Evolutionary conservation across 2,888 invertebrate species (phyloP).

Genomic region (Cynaeus angustus): DNA sequence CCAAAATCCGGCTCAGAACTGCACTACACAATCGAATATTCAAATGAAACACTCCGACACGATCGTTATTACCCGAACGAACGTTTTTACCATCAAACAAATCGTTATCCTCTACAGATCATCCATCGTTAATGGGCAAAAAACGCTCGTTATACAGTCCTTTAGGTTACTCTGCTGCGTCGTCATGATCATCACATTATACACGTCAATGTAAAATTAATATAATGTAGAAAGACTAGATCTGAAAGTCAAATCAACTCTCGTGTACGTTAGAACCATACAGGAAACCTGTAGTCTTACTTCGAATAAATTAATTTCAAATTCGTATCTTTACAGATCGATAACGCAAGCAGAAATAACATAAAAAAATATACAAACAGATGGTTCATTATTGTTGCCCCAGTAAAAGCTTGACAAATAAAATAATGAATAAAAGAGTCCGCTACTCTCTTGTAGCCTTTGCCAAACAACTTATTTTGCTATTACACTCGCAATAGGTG

Average conservation of each 20-base stretch:
- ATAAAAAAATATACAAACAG: too few relatives aligned
- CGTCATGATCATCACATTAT: slow-evolving; percentile 7
- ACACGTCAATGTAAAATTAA: slow-evolving; percentile 14
- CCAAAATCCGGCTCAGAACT: slow-evolving; percentile 35
- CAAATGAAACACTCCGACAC: slow-evolving; percentile 32
- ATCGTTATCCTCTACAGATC: slow-evolving; percentile 13
- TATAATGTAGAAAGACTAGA: slow-evolving; percentile 3
- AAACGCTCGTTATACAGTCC: slow-evolving; percentile 13
- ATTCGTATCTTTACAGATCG: not conserved
- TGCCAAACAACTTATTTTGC: too few relatives aligned
- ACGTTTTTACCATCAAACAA: slow-evolving; percentile 24
- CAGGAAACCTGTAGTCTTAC: not conserved
- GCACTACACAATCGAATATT: slow-evolving; percentile 41
- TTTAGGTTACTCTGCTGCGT: not conserved
- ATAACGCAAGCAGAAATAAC: not conserved
- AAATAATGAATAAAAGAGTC: too few relatives aligned
- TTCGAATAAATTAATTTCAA: slow-evolving; percentile 1
- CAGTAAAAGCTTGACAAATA: too few relatives aligned
- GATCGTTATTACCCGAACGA: slow-evolving; percentile 28
- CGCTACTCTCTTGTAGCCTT: too few relatives aligned
- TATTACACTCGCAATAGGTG: too few relatives aligned
- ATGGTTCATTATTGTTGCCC: too few relatives aligned
- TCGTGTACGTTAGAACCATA: not conserved
- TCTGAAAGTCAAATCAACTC: slow-evolving; percentile 12
- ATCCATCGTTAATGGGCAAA: slow-evolving; percentile 11